These are phyloP conservation scores for Chelon auratus DNA, from an alignment of 2,797 vertebrate genomes.

Conservation along the genomic window DNA sequence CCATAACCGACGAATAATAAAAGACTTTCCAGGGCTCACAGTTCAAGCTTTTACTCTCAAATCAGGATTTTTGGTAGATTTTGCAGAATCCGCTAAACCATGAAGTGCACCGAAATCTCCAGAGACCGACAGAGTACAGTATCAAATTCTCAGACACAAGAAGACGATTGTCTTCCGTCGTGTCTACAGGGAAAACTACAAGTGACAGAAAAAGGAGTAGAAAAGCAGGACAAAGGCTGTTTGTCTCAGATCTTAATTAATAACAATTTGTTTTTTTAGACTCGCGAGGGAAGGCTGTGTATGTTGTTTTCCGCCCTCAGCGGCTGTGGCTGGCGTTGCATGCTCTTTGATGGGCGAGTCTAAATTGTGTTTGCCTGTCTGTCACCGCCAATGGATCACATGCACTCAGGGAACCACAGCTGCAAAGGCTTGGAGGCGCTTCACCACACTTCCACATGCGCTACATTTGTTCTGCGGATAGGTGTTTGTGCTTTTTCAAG, in stretches of 20 bases:
- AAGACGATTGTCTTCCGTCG: not conserved
- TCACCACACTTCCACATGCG: constrained; percentile 58
- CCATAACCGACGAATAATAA: constrained; percentile 15
- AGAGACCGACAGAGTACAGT: constrained; percentile 10
- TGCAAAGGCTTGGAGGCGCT: constrained; percentile 57
- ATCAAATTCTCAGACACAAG: constrained; percentile 11
- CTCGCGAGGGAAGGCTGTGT: constrained; percentile 50
- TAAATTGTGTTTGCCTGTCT: constrained; percentile 79
- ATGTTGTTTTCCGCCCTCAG: constrained; percentile 53
- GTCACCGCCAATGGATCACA: constrained; percentile 73
- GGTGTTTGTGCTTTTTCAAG: constrained; percentile 53
- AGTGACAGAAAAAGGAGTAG: not conserved
- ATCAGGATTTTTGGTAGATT: constrained; percentile 36
- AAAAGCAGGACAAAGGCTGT: not conserved
- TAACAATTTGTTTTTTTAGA: constrained; percentile 38
- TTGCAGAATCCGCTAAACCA: constrained; percentile 22
- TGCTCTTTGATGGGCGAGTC: constrained; percentile 70
- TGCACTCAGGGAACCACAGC: constrained; percentile 59
- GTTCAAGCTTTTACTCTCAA: constrained; percentile 35
- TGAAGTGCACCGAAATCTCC: constrained; percentile 31
- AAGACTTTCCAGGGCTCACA: constrained; percentile 21
- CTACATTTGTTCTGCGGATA: constrained; percentile 60
- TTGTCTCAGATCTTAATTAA: constrained; percentile 18
- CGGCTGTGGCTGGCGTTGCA: constrained; percentile 59
- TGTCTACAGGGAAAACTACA: not conserved